phyloP scores from a whole-genome alignment of 2,888 invertebrate genomes.

The Fissipunctia ypsillon region DNA sequence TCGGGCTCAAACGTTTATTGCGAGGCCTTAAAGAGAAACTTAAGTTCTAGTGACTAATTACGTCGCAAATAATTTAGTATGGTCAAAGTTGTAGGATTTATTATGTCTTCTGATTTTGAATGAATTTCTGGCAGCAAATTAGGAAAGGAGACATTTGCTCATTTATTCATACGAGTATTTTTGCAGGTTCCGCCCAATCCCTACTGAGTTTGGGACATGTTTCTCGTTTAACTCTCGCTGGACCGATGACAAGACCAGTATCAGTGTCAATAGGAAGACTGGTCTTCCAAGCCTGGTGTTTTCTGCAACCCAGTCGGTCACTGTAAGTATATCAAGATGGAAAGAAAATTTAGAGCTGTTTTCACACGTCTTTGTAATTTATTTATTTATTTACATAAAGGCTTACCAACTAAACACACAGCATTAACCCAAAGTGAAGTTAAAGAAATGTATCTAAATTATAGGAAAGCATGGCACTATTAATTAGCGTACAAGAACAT shows the following conservation, averaged over 20 bases:
- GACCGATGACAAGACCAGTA: constrained; percentile 66
- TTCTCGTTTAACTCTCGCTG: constrained; percentile 84
- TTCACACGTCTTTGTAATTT: no score
- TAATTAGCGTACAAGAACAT: no score
- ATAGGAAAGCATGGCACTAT: no score
- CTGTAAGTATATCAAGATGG: constrained; percentile 76
- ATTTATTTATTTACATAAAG: no score
- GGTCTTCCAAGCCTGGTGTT: constrained; percentile 87
- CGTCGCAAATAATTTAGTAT: not conserved
- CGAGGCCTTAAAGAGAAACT: not conserved
- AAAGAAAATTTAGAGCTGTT: not conserved
- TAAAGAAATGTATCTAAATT: no score
- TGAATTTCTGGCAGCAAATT: not conserved
- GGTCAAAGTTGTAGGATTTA: not conserved
- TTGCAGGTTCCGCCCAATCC: constrained; percentile 79
- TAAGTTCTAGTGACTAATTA: constrained; percentile 14
- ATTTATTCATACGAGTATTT: not conserved
- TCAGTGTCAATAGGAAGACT: constrained; percentile 84
- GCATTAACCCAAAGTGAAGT: no score
- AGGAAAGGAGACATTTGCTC: not conserved
- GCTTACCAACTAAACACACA: no score
- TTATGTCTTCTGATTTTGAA: not conserved
- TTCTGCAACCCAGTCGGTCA: constrained; percentile 83
- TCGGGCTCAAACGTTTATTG: constrained; percentile 25
- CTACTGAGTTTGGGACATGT: constrained; percentile 84